Evolutionary conservation across 1,140 invertebrate genomes (phyloP).

Genomic region (Teleopsis dalmanni): DNA sequence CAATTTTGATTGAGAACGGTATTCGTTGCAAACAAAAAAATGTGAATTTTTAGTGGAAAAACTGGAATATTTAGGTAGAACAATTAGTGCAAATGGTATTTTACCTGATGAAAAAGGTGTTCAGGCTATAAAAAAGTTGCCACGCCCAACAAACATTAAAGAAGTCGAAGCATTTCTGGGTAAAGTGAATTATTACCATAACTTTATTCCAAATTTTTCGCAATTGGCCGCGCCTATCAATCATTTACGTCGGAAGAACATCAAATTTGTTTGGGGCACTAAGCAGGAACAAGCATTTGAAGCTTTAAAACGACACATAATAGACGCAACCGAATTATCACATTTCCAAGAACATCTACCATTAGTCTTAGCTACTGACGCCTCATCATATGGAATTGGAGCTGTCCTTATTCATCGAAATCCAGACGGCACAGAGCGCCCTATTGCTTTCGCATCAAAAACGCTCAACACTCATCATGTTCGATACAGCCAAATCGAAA

Average conservation of each 20-base stretch:
- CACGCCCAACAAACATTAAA: conserved; percentile 24
- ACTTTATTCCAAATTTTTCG: conserved; percentile 27
- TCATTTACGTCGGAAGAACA: conserved; percentile 20
- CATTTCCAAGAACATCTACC: no score
- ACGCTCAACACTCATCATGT: conserved; percentile 44
- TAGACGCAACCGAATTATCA: no score
- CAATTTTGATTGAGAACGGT: conserved; percentile 12
- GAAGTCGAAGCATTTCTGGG: conserved; percentile 30
- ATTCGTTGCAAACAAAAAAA: conserved; percentile 18
- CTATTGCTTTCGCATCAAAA: conserved; percentile 47
- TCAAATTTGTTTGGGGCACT: conserved; percentile 19
- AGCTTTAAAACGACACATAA: background rate
- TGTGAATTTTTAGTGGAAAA: conserved; percentile 18
- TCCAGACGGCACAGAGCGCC: conserved; percentile 39
- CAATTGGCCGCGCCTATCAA: conserved; percentile 17
- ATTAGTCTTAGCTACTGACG: conserved; percentile 46
- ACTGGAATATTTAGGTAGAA: conserved; percentile 27
- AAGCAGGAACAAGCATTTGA: conserved; percentile 8
- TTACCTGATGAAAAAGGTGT: conserved; percentile 15
- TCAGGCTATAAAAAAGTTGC: conserved; percentile 19
- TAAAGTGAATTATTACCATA: conserved; percentile 25
- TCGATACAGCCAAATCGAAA: conserved; percentile 50
- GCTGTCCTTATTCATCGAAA: conserved; percentile 44
- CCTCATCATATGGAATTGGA: conserved; percentile 41
- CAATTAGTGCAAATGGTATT: conserved; percentile 24